A percentile compares a stretch with the other conserved stretches of the same genome.
Evolutionary conservation across 2,888 invertebrate genomes (phyloP).

Genomic region (Synergus laeviventris): DNA sequence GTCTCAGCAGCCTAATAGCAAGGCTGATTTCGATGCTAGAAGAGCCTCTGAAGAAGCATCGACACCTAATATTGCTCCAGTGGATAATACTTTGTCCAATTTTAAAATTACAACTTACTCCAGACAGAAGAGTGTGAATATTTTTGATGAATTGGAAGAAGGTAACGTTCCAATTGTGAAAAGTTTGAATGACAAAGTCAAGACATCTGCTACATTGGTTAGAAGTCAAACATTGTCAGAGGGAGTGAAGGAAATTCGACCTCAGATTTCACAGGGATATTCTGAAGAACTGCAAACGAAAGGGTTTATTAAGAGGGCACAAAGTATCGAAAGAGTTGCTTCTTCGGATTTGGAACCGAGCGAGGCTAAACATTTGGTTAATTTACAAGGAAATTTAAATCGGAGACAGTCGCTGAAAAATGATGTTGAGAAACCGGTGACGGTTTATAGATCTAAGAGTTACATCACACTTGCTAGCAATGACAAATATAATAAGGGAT

Average conservation of each 20-base stretch:
- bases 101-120: constrained; percentile 73
- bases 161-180: constrained; percentile 38
- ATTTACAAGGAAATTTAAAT: constrained; percentile 10
- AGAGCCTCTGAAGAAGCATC: constrained; percentile 46
- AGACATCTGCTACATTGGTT: constrained; percentile 44
- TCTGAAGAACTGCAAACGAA: neutral
- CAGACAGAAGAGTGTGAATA: constrained; percentile 67
- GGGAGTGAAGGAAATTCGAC: constrained; percentile 44
- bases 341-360: neutral
- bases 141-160: constrained; percentile 63
- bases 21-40: constrained; percentile 50
- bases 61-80: constrained; percentile 65
- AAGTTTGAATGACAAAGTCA: constrained; percentile 51
- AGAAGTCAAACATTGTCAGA: constrained; percentile 57
- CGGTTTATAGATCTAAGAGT: constrained; percentile 69
- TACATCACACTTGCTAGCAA: constrained; percentile 64
- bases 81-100: constrained; percentile 70
- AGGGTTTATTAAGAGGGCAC: neutral
- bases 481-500: constrained; percentile 56
- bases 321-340: constrained; percentile 15
- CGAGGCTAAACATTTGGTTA: neutral
- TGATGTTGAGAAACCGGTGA: constrained; percentile 40
- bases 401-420: constrained; percentile 10
- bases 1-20: constrained; percentile 43
- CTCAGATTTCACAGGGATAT: neutral